Evolutionary conservation across 2,888 invertebrate species (phyloP).

Genomic region (Globia sparganii): DNA sequence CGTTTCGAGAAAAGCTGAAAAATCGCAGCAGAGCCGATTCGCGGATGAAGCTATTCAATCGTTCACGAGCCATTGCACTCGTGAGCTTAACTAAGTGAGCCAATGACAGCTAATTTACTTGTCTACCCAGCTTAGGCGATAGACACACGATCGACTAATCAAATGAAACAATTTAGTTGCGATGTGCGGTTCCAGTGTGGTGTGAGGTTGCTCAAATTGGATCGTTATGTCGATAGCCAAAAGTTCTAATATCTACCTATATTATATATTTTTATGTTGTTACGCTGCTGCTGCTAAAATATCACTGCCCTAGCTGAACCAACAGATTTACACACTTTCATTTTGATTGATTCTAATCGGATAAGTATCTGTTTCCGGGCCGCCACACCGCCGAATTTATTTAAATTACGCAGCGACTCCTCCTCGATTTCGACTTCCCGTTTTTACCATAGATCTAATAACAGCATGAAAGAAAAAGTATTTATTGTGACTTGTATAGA

Average conservation of each 20-base stretch:
- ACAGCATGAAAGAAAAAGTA: neutral
- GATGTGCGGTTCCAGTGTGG: neutral
- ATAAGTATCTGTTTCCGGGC: neutral
- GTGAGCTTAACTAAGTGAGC: slow-evolving; percentile 17
- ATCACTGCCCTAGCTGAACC: neutral
- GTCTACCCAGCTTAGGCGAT: neutral
- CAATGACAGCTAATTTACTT: slow-evolving; percentile 28
- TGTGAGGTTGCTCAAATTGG: neutral
- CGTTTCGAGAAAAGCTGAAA: neutral
- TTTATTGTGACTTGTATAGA: neutral
- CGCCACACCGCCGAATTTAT: neutral
- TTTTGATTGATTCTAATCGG: neutral
- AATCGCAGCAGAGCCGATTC: neutral
- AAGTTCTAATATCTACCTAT: neutral
- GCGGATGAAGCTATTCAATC: neutral
- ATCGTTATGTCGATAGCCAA: neutral
- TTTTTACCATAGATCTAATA: neutral
- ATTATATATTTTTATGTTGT: neutral
- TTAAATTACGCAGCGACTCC: neutral
- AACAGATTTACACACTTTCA: neutral
- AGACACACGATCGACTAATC: slow-evolving; percentile 1
- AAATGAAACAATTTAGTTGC: neutral
- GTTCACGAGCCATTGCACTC: slow-evolving; percentile 22
- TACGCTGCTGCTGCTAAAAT: neutral
- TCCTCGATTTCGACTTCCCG: neutral